Conservation (phyloP, 1,140 invertebrate species). For the Metaphire vulgaris region DNA sequence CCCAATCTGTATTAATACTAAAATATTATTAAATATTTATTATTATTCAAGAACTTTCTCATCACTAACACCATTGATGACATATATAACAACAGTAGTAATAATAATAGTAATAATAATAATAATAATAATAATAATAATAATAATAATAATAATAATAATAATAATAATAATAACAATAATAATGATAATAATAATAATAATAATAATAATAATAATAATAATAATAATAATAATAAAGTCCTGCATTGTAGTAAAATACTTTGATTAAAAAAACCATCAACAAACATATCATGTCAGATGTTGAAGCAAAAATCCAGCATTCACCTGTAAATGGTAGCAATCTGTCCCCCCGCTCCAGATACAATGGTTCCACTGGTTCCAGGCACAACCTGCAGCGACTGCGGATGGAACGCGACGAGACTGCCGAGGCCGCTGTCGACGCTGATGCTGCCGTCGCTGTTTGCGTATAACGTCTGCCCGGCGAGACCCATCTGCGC, state of each 20-base stretch:
- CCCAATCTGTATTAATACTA: not conserved
- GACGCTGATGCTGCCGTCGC: slow-evolving; percentile 15
- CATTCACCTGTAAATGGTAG: not conserved
- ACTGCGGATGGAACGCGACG: slow-evolving; percentile 17
- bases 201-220: slow-evolving; percentile 4
- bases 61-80: not conserved
- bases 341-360: not conserved
- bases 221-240: slow-evolving; percentile 4
- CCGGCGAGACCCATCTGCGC: slow-evolving; percentile 14
- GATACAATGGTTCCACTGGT: not conserved
- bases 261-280: too few species aligned
- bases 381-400: slow-evolving; percentile 12
- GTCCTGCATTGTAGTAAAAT: too few species aligned
- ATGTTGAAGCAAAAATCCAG: too few species aligned
- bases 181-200: slow-evolving; percentile 1
- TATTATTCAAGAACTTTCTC: not conserved
- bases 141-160: slow-evolving; percentile 4
- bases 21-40: not conserved
- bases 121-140: slow-evolving; percentile 1
- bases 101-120: slow-evolving; percentile 1
- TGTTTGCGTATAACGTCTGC: slow-evolving; percentile 7
- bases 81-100: not conserved
- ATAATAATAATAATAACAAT: slow-evolving; percentile 1
- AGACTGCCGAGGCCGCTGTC: slow-evolving; percentile 8
- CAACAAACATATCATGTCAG: too few species aligned